Evolutionary conservation across 2,797 vertebrate species (phyloP), one percentile per base, ranked within the genome.

Genomic region (Betta splendens): DNA sequence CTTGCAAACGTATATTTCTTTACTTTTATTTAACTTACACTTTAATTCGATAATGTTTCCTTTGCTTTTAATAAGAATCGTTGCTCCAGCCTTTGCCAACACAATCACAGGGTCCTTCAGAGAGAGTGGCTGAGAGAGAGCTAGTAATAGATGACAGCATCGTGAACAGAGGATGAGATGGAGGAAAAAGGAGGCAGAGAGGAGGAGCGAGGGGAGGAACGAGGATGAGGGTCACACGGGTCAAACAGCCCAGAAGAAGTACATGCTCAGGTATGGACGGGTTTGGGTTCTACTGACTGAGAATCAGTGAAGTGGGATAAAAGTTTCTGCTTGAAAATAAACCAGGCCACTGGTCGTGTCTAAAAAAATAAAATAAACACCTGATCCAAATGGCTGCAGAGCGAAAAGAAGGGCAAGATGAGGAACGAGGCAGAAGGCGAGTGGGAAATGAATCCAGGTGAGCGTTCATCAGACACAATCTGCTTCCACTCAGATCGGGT

Each of bases 91-190:
- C 9, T 57, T 33, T 23, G 9, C 56, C 59, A 63, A 69, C 63
- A 67, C 52, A 72, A 70, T 67, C 70, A 66, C 75, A 59, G 69
- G 54, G 73, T 58, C 72, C 71, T 79, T 49, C 48, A 52, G 40
- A 64, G 53, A 22, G 39, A 20, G 43, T 21, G 70, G 26, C 67
- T 45, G 67, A 35, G 57, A 73, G 58, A 16, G 56, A 42, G 29
- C 44, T 47, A 45, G 33, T 46, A 69, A 72, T 42, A 52, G 72
- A 75, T 64, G 57, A 64, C 53, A 2, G 32, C 49, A 52, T 42
- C 51, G 38, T 36, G 36, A 32, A 52, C 70, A 56, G 61, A 52
- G 56, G 64, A 65, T 47, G 47, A 57, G 44, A 72, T 1, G 8
- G 17, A 49, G 21, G 54, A 46, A 60, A 42, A 45, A 21, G 32